phyloP scores from a whole-genome alignment of 2,113 vertebrate species.

The Willisornis vidua region DNA sequence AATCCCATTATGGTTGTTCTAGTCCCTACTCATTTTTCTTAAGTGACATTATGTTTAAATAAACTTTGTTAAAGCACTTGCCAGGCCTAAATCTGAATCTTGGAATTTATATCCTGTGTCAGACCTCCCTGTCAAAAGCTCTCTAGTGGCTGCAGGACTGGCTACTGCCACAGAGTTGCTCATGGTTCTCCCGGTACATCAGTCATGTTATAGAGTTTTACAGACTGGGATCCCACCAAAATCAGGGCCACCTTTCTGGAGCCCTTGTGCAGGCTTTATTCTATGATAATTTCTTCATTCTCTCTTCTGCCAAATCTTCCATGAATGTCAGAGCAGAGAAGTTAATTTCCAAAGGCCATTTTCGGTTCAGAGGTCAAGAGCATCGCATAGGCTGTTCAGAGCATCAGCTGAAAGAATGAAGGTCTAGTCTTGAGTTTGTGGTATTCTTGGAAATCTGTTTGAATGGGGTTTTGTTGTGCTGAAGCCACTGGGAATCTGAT shows the following conservation, averaged over 20 bases:
- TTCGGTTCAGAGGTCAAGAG: not conserved
- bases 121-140: not conserved
- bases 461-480: not conserved
- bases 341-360: not conserved
- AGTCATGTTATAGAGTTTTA: not conserved
- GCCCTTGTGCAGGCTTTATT: not conserved
- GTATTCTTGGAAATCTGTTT: not conserved
- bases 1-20: not conserved
- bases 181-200: not conserved
- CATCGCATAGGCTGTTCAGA: not conserved
- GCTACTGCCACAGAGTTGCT: not conserved
- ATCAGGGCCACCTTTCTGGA: not conserved
- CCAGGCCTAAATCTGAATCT: not conserved
- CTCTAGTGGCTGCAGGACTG: not conserved
- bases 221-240: not conserved
- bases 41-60: not conserved
- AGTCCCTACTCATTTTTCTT: not conserved
- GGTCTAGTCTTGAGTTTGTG: not conserved
- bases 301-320: not conserved
- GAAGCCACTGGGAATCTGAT: not conserved
- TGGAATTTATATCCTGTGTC: accelerated
- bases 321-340: not conserved
- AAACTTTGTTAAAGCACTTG: not conserved
- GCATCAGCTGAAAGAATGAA: not conserved
- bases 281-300: not conserved